A percentile compares a stretch with the other conserved stretches of the same genome.
Evolutionary conservation across 2,797 vertebrate species (phyloP).

Genomic region (Petrocephalus schoutedeni): DNA sequence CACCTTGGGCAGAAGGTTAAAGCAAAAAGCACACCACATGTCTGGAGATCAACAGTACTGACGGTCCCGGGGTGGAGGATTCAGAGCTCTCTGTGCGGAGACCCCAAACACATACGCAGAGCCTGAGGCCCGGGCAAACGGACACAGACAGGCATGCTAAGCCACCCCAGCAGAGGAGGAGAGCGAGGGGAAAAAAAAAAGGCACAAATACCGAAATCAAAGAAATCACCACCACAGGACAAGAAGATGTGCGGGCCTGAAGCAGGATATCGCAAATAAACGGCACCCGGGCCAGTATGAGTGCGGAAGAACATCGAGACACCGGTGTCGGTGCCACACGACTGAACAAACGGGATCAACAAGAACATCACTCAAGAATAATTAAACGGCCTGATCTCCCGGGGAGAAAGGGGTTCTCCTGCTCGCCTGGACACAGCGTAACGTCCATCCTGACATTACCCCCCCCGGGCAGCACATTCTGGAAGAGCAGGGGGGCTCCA

Average conservation of each 20-base stretch:
- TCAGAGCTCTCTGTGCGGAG: conserved; percentile 32
- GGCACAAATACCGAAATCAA: neutral
- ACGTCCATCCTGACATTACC: neutral
- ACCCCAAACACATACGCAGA: conserved; percentile 19
- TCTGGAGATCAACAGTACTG: neutral
- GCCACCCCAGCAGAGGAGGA: neutral
- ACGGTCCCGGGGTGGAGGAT: neutral
- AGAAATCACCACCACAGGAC: conserved; percentile 15
- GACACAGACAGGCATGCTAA: neutral
- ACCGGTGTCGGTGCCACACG: neutral
- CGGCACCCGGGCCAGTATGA: conserved; percentile 2
- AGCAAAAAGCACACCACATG: conserved; percentile 16
- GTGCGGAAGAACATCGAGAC: neutral
- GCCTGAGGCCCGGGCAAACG: neutral
- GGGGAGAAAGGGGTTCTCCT: neutral
- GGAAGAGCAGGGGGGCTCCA: neutral
- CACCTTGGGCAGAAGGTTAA: neutral
- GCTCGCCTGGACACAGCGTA: neutral
- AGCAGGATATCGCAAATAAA: conserved; percentile 28
- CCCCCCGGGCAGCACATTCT: neutral
- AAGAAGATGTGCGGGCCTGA: conserved; percentile 23
- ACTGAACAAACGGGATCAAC: neutral
- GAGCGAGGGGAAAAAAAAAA: conserved; percentile 9
- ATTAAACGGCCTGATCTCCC: conserved; percentile 26
- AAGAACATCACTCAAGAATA: conserved; percentile 23